phyloP scores from a whole-genome alignment of 2,797 vertebrate species.

The Cyprinodon diabolis region DNA sequence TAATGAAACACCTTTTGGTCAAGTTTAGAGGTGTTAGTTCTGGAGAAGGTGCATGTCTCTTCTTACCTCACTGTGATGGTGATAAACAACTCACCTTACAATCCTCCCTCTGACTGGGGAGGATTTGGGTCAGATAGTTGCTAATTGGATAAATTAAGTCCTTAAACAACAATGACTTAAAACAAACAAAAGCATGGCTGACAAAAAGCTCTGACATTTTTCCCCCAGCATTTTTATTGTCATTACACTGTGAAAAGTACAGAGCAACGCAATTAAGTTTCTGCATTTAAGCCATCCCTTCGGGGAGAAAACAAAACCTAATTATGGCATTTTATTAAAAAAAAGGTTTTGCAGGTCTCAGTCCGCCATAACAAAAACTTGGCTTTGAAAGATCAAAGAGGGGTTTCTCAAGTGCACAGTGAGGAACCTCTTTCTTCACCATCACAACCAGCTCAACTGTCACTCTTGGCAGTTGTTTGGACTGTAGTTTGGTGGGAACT shows the following conservation, averaged over 20 bases:
- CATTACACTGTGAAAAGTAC: no score
- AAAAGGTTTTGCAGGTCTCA: constrained; percentile 19
- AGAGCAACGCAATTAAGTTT: no score
- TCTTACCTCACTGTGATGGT: background rate
- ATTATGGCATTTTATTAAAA: no score
- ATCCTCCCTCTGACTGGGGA: no score
- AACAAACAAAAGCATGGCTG: no score
- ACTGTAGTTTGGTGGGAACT: constrained; percentile 69
- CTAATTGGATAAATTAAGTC: no score
- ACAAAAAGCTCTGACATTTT: no score
- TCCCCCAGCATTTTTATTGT: no score
- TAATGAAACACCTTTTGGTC: background rate
- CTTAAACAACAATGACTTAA: no score
- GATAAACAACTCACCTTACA: background rate
- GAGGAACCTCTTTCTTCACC: constrained; percentile 64
- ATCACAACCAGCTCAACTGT: constrained; percentile 70
- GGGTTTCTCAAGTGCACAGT: constrained; percentile 52
- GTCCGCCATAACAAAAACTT: constrained; percentile 32
- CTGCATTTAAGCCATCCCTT: no score
- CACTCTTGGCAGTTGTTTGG: constrained; percentile 72
- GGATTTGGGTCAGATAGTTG: no score
- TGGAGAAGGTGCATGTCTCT: background rate
- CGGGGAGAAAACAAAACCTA: no score
- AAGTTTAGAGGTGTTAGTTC: background rate
- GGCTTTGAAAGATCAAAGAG: constrained; percentile 45